Evolutionary conservation across 2,113 vertebrate species (phyloP).

Genomic region (Misgurnus anguillicaudatus): DNA sequence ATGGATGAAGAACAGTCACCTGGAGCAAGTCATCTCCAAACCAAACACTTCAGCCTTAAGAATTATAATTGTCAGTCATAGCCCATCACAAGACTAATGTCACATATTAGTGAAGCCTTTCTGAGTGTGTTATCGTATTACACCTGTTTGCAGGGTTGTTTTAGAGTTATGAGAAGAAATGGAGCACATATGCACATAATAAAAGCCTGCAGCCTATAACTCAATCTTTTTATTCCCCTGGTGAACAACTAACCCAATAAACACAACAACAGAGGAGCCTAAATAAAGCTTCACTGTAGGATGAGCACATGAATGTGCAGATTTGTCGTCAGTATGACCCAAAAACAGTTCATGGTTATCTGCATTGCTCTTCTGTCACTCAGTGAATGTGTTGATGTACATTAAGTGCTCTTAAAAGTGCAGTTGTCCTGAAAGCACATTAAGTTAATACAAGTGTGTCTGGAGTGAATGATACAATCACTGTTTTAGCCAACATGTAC

Average conservation of each 20-base stretch:
- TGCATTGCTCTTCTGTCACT: slow-evolving; percentile 3
- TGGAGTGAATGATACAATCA: no score
- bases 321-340: no score
- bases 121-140: slow-evolving; percentile 20
- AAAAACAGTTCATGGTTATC: not conserved
- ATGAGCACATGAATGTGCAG: not conserved
- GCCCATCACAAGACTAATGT: not conserved
- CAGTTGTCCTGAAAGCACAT: not conserved
- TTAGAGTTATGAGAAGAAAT: not conserved
- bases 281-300: not conserved
- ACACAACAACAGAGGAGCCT: not conserved
- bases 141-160: not conserved
- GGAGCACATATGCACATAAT: slow-evolving; percentile 7
- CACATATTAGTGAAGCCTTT: not conserved
- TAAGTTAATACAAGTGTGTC: no score
- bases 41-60: not conserved
- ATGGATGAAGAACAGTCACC: not conserved
- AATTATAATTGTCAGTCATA: not conserved
- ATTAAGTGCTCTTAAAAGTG: slow-evolving; percentile 22
- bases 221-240: not conserved
- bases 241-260: not conserved
- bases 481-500: no score
- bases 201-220: not conserved
- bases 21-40: no score
- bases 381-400: not conserved